These are phyloP conservation scores for Cheirogaleus major DNA, from an alignment of 2,797 vertebrate genomes.

Conservation along the genomic window DNA sequence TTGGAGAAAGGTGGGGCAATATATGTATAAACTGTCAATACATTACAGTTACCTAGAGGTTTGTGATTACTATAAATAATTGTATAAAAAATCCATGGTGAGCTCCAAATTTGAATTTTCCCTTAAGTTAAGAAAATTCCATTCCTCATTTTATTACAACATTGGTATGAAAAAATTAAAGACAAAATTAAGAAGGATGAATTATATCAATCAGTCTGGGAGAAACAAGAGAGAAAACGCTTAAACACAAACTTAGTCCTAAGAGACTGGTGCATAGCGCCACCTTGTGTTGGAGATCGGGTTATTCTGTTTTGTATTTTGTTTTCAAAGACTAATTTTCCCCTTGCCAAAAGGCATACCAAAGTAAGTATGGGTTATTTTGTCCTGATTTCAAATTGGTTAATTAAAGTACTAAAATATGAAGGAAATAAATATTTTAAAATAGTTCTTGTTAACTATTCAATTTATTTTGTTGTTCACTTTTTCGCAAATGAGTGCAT, in stretches of 20 bases:
- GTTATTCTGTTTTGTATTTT: background rate
- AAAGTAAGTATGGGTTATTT: background rate
- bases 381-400: background rate
- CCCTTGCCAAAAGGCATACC: background rate
- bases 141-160: background rate
- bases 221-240: slow-evolving; percentile 57
- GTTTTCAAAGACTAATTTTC: slow-evolving; percentile 20
- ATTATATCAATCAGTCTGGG: background rate
- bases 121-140: slow-evolving; percentile 33
- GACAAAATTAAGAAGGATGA: slow-evolving; percentile 23
- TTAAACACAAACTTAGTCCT: slow-evolving; percentile 9
- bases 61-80: background rate
- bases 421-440: slow-evolving; percentile 19
- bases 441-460: background rate
- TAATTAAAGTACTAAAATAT: background rate
- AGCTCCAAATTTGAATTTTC: slow-evolving; percentile 22
- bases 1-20: background rate
- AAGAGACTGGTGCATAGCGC: slow-evolving; percentile 82
- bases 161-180: slow-evolving; percentile 26
- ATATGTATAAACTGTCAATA: background rate
- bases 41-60: background rate
- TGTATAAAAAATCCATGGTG: background rate
- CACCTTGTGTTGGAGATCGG: slow-evolving; percentile 81
- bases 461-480: background rate
- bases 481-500: background rate